Evolutionary conservation across 2,113 vertebrate genomes (phyloP).

Genomic region (Diadophis punctatus): DNA sequence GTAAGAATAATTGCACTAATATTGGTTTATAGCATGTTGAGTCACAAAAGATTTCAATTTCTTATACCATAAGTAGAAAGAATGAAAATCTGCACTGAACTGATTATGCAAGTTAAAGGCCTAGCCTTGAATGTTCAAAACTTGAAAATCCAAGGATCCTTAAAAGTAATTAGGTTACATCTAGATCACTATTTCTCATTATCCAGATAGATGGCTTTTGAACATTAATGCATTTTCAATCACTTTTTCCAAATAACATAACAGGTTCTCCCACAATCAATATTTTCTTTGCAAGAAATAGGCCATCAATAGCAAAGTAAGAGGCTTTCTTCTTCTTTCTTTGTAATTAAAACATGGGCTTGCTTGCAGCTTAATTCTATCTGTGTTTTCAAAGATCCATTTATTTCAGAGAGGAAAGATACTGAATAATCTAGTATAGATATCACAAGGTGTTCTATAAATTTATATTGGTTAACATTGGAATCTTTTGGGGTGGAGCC

Average conservation of each 20-base stretch:
- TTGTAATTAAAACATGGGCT: background rate
- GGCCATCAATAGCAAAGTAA: background rate
- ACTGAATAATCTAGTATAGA: background rate
- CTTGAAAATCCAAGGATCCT: background rate
- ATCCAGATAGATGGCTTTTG: conserved; percentile 19
- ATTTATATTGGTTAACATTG: too few species aligned
- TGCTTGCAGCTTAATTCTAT: background rate
- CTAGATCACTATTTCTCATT: conserved; percentile 15
- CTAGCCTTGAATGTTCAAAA: background rate
- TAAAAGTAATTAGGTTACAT: conserved; percentile 2
- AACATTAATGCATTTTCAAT: background rate
- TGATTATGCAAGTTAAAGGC: background rate
- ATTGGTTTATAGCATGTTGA: conserved; percentile 6
- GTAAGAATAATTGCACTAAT: conserved; percentile 18
- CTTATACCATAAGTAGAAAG: background rate
- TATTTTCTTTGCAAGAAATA: background rate
- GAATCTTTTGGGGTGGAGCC: too few species aligned
- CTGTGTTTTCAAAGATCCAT: background rate
- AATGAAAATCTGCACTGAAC: background rate
- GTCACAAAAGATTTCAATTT: background rate
- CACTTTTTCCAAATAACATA: background rate
- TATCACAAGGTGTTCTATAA: background rate
- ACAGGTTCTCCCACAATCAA: background rate
- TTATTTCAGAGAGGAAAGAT: background rate
- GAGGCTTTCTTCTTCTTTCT: background rate